Percentiles rank a stretch among this genome's conserved stretches.
Conservation (phyloP, 2,113 vertebrate genomes). For the Eptesicus fuscus region DNA sequence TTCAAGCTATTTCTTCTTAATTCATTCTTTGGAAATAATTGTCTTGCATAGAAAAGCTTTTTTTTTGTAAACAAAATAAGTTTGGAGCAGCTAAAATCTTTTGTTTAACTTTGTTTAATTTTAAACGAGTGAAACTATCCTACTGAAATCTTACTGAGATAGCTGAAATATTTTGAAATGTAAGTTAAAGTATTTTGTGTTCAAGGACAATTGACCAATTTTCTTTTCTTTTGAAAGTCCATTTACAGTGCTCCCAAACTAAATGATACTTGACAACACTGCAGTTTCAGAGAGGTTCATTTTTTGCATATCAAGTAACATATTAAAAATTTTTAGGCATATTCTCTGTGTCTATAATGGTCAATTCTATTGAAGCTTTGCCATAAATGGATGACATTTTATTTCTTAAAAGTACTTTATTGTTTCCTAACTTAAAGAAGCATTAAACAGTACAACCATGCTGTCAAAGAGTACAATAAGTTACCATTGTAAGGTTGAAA, state of each 20-base stretch:
- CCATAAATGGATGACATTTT: not conserved
- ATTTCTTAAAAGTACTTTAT: not conserved
- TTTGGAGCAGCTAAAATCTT: constrained; percentile 24
- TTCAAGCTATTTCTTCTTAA: constrained; percentile 88
- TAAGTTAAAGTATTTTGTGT: constrained; percentile 3
- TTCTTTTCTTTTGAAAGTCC: not conserved
- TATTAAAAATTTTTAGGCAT: not conserved
- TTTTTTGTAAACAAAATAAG: constrained; percentile 76
- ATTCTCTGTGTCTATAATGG: not conserved
- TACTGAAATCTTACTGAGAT: constrained; percentile 24
- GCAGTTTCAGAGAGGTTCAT: not conserved
- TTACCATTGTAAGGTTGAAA: not conserved
- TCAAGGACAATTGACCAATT: not conserved
- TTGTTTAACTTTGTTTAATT: constrained; percentile 52
- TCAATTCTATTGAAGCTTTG: not conserved
- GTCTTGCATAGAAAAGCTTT: constrained; percentile 85
- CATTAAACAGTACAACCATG: not conserved
- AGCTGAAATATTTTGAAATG: constrained; percentile 43
- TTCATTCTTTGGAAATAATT: constrained; percentile 90
- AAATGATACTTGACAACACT: not conserved
- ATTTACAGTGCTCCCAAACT: not conserved
- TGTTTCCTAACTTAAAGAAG: not conserved
- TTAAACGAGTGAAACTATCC: constrained; percentile 18
- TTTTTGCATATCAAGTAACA: constrained; percentile 15
- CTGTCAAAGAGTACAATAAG: not conserved